Evolutionary conservation across 2,113 vertebrate genomes (phyloP).

Genomic region (Lepus timidus): DNA sequence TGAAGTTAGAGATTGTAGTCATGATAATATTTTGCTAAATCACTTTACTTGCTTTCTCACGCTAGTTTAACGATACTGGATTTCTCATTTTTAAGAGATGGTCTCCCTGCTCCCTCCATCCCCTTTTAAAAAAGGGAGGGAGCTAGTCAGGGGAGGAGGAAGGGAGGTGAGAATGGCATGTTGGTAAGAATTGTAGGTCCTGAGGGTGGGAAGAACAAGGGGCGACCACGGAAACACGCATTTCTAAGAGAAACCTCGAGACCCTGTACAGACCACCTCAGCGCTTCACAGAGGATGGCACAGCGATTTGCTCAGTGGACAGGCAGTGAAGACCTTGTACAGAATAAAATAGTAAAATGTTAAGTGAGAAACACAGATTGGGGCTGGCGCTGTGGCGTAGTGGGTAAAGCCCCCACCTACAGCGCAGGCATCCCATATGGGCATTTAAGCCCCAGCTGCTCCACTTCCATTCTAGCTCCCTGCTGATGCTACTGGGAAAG

Average conservation of each 20-base stretch:
- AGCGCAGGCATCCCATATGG: no score
- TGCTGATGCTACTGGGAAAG: no score
- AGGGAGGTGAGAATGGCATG: not conserved
- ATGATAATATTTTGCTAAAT: slow-evolving; percentile 22
- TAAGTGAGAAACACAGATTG: slow-evolving; percentile 13
- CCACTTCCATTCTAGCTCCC: no score
- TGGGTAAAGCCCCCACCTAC: no score
- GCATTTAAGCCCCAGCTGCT: no score
- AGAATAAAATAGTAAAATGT: slow-evolving; percentile 52
- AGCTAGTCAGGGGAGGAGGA: not conserved
- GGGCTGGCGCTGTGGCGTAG: no score
- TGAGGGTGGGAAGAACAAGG: slow-evolving; percentile 7
- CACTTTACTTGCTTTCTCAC: slow-evolving; percentile 30
- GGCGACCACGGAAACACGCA: not conserved
- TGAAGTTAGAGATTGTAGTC: slow-evolving; percentile 22
- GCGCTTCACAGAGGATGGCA: not conserved
- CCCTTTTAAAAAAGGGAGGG: not conserved
- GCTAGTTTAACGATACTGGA: slow-evolving; percentile 31
- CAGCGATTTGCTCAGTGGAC: not conserved
- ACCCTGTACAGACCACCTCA: not conserved
- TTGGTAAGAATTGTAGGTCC: not conserved
- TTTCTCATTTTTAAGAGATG: slow-evolving; percentile 36
- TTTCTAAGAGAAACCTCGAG: not conserved
- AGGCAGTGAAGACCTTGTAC: slow-evolving; percentile 5
- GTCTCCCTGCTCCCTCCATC: not conserved